Evolutionary conservation across 2,113 vertebrate species (phyloP), one percentile per base, ranked within the genome.

Genomic region (Polyodon spathula): DNA sequence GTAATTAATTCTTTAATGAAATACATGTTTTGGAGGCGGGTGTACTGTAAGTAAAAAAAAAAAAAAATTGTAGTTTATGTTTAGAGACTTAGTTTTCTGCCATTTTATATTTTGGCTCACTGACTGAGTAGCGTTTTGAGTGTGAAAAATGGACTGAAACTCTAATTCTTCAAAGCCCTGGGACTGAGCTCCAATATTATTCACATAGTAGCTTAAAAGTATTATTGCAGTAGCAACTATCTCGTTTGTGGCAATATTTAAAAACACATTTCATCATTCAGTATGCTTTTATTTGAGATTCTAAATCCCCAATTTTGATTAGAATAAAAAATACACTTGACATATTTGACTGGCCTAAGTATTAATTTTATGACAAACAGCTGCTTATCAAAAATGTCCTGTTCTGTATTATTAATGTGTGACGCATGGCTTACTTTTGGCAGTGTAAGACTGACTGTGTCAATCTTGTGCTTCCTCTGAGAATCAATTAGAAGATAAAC

Each of bases 401-500:
- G 61, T 69, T 43, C 77, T 82, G 73, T 79, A 72, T 84, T 84
- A 85, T 85, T 84, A 84, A 84, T 78, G 75, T 76, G 65, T 73
- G 69, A 73, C 63, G 65, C 67, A 63, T 81, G 68, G 68, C 74
- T 73, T 75, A 71, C 71, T 78, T 73, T 56, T 82, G 79, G 75
- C 72, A 52, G 68, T 73, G 77, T 69, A 71, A 76, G 65, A 78
- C 75, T 80, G 75, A 82, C 69, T 71, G 72, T 81, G 73, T 83
- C 86, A 73, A 79, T 83, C 81, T 71, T 66, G 42, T 79, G 71
- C 73, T 82, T 87, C 84, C 84, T 88, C 73, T 71, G 88, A 89
- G 86, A 90, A 84, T 88, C 80, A 90, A 88, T 91, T 93, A 88
- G 79, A 73, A 87, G 84, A 86, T 83, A 90, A 92, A 89, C 78